These are phyloP conservation scores for Dasysyrphus tricinctus DNA, from an alignment of 2,888 invertebrate species.

Conservation along the genomic window DNA sequence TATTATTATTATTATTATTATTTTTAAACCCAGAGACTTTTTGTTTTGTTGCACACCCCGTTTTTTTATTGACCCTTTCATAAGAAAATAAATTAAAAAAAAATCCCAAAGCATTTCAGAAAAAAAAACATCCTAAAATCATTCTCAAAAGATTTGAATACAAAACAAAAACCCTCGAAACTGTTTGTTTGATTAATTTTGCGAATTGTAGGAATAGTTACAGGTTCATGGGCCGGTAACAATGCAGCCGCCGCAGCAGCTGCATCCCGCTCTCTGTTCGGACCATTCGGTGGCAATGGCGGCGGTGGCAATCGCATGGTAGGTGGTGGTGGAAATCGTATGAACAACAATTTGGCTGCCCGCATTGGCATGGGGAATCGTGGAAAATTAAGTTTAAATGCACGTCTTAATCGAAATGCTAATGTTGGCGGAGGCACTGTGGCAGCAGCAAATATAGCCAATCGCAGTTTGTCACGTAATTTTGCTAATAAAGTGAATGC, in stretches of 20 bases:
- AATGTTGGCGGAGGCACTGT: constrained; percentile 59
- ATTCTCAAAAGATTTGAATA: constrained; percentile 63
- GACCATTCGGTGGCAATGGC: constrained; percentile 69
- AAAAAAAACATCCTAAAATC: constrained; percentile 52
- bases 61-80: constrained; percentile 37
- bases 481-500: constrained; percentile 75
- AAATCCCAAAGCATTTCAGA: constrained; percentile 1
- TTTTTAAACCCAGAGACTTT: constrained; percentile 64
- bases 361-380: constrained; percentile 64
- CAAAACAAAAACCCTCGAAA: constrained; percentile 73
- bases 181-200: constrained; percentile 77
- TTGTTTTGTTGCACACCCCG: constrained; percentile 70
- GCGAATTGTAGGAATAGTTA: constrained; percentile 79
- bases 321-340: constrained; percentile 74
- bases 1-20: constrained; percentile 22
- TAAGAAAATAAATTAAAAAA: background rate
- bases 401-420: constrained; percentile 73
- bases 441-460: constrained; percentile 59
- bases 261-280: constrained; percentile 76
- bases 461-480: constrained; percentile 66
- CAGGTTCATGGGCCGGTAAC: constrained; percentile 78
- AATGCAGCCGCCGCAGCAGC: constrained; percentile 72
- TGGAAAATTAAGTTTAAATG: constrained; percentile 66
- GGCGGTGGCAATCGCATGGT: constrained; percentile 75
- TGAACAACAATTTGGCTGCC: constrained; percentile 68